Base-by-base conservation (phyloP, 2,113 vertebrate species). In the Pterocles gutturalis region DNA sequence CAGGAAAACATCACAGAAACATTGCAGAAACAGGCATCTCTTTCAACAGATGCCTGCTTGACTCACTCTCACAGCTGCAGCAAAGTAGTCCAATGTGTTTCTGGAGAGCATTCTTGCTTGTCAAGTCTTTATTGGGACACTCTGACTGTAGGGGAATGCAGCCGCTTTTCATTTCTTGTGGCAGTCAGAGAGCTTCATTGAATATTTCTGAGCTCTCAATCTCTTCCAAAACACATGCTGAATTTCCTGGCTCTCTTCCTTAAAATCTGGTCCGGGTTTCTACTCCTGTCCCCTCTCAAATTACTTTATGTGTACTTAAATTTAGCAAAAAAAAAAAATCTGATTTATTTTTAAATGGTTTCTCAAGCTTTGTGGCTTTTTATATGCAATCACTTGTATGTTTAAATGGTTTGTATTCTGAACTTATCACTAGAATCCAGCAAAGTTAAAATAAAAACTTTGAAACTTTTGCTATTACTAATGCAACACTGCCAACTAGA, bases 81-180 rank as follows among this genome's bases (percentile, higher is more conserved):
- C 70, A 96, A 97, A 97, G 69, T 95, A 94, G 49, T 95, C 89
- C 92, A 96, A 87, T 96, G 95, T 97, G 96, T 97, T 97, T 97
- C 95, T 95, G 96, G 79, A 96, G 88, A 95, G 76, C 46, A 80
- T 86, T 96, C 87, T 70, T 87, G 85, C 94, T 93, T 97, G 87
- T 97, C 95, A 97, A 97, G 94, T 96, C 96, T 96, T 97, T 96
- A 89, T 95, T 97, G 93, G 88, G 94, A 89, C 90, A 54, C 78
- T 92, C 83, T 95, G 85, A 96, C 91, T 93, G 55, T 15, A 89
- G 36, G 66, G 45, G 76, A 95, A 85, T 92, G 91, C 96, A 97
- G 89, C 83, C 77, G 94, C 82, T 97, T 97, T 94, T 97, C 79
- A 97, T 97, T 97, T 97, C 95, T 97, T 94, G 87, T 78, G 96